phyloP scores from a whole-genome alignment of 2,797 vertebrate species.

The Xerus rutilus region DNA sequence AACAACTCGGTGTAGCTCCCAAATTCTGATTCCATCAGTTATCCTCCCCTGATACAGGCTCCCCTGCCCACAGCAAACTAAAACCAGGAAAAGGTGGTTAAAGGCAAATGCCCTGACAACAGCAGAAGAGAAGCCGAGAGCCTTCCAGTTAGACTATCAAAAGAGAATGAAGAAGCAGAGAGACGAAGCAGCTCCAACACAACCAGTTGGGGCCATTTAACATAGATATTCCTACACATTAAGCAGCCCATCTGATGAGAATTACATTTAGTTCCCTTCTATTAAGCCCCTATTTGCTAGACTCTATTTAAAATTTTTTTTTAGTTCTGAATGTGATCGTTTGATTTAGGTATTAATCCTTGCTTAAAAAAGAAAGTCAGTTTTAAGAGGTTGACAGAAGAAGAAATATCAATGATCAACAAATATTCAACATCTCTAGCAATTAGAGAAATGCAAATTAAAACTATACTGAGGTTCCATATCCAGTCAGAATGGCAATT shows the following conservation, averaged over 20 bases:
- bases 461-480: too few relatives aligned
- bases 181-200: not conserved
- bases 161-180: not conserved
- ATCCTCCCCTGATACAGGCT: not conserved
- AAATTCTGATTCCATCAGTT: not conserved
- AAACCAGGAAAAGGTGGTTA: not conserved
- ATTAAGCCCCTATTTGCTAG: not conserved
- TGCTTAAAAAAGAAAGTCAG: not conserved
- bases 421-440: too few relatives aligned
- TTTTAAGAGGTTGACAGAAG: not conserved
- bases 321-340: not conserved
- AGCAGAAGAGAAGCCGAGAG: not conserved
- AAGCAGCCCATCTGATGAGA: not conserved
- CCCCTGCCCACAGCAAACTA: not conserved
- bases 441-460: too few relatives aligned
- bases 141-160: not conserved
- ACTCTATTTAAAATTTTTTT: not conserved
- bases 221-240: not conserved
- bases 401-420: too few relatives aligned
- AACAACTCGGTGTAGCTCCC: not conserved
- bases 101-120: not conserved
- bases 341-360: not conserved
- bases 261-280: not conserved
- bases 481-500: too few relatives aligned
- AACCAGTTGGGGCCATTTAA: not conserved